These are phyloP conservation scores for Cacatua alba DNA, from an alignment of 2,113 vertebrate species.

Conservation along the genomic window DNA sequence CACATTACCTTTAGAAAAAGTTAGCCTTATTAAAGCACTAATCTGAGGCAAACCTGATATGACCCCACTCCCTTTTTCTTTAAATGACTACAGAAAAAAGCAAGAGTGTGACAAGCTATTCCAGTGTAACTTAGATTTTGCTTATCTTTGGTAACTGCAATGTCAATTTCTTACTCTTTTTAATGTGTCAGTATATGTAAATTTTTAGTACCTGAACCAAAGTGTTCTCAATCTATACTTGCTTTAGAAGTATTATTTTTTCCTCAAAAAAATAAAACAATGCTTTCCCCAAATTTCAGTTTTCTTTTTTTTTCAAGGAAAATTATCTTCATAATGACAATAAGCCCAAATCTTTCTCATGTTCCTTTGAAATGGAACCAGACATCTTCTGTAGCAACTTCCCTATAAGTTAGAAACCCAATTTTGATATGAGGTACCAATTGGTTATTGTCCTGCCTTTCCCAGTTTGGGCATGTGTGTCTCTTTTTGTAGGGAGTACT, in stretches of 20 bases:
- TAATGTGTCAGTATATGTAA: neutral
- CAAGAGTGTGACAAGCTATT: neutral
- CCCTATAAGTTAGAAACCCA: neutral
- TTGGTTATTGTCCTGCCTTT: neutral
- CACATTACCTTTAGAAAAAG: neutral
- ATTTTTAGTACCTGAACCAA: neutral
- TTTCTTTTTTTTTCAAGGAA: neutral
- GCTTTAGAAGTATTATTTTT: neutral
- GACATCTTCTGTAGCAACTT: accelerated
- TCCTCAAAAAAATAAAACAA: neutral
- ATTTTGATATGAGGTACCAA: neutral
- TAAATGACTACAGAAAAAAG: neutral
- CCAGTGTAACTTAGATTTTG: neutral
- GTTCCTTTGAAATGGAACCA: neutral
- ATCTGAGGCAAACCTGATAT: neutral
- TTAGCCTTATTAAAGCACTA: neutral
- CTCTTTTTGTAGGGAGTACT: neutral
- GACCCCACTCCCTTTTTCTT: accelerated
- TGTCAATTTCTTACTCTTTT: neutral
- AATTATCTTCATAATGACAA: neutral
- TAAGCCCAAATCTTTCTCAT: neutral
- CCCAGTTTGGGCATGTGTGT: neutral
- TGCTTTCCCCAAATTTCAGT: neutral
- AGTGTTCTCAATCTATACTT: neutral
- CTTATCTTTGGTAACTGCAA: neutral